Evolutionary conservation across 2,797 vertebrate genomes (phyloP).

Genomic region (Melanotaenia trifasciata): DNA sequence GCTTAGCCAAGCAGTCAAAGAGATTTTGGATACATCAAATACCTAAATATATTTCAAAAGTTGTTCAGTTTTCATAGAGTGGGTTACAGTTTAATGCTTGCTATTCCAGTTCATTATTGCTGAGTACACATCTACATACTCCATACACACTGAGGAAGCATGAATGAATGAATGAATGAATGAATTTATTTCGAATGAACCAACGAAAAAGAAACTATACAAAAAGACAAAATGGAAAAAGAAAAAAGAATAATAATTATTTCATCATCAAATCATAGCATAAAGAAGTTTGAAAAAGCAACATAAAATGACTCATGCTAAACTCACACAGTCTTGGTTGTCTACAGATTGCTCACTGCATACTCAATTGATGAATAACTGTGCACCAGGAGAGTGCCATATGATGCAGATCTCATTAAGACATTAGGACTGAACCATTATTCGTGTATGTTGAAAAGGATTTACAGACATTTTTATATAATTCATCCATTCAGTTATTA

Average conservation of each 20-base stretch:
- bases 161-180: too few relatives aligned
- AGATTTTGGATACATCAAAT: constrained; percentile 27
- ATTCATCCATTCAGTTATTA: constrained; percentile 10
- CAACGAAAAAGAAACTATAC: too few relatives aligned
- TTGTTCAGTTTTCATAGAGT: constrained; percentile 3
- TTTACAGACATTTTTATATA: constrained; percentile 11
- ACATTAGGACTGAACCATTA: neutral
- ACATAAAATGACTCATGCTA: constrained; percentile 30
- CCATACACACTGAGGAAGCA: constrained; percentile 23
- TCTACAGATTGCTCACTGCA: constrained; percentile 21
- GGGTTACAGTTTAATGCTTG: constrained; percentile 10
- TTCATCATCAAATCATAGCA: too few relatives aligned
- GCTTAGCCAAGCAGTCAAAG: constrained; percentile 18
- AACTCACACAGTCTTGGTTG: constrained; percentile 29
- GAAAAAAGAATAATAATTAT: too few relatives aligned
- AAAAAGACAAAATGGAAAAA: too few relatives aligned
- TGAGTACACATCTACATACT: constrained; percentile 15
- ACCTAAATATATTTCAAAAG: neutral
- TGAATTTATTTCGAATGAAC: too few relatives aligned
- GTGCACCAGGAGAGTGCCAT: neutral
- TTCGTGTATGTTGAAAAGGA: neutral
- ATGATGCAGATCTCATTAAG: neutral
- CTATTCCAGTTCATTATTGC: constrained; percentile 20
- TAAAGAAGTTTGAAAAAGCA: neutral
- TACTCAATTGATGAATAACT: constrained; percentile 27